Evolutionary conservation across 2,113 vertebrate genomes (phyloP), one percentile per base, ranked within the genome.

Genomic region (Nycticebus coucang): DNA sequence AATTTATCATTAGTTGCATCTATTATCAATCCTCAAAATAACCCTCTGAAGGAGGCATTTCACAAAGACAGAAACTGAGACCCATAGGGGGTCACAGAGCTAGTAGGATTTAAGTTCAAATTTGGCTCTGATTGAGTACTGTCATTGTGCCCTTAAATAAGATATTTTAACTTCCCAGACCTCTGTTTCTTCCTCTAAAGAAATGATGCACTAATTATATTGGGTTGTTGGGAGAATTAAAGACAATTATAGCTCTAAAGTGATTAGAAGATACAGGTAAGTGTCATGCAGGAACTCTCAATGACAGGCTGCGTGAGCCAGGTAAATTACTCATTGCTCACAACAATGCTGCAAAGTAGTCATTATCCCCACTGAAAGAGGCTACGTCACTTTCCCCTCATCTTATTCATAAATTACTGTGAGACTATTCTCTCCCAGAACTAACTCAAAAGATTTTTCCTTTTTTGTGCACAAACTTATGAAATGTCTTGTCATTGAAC

Each of bases 111-210:
- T 86, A 53, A 86, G 62, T 89, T 79, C 37, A 75, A 26, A 64
- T 24, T 28, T 92, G 77, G 0, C 22, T 62, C 13, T 62, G 93
- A 45, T 12, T 12, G 68, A 26, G 11, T 75, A 60, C 30, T 45
- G 60, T 24, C 8, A 79, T 37, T 78, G 4, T 85, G n/a, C 2
- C 1, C 8, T 68, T 69, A 21, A 24, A 14, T 11, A 71, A 57
- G 2, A 80, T 74, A 7, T 60, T 66, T 87, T 82, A 68, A 86
- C 19, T 55, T 10, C 41, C 15, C 59, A 62, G 17, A 2, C 59
- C 35, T 87, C 41, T 77, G 30, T 71, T 90, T 71, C 35, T 94
- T 91, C 64, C 69, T 33, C 7, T 50, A 19, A 94, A 95, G 41
- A 94, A 57, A 37, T 81, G 69, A 89, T 62, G 66, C 59, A 66